Evolutionary conservation across 53 echinoderm and acorn worm genomes (phyloP), one percentile per base, ranked within the genome.

Genomic region (Zoroaster sp.): DNA sequence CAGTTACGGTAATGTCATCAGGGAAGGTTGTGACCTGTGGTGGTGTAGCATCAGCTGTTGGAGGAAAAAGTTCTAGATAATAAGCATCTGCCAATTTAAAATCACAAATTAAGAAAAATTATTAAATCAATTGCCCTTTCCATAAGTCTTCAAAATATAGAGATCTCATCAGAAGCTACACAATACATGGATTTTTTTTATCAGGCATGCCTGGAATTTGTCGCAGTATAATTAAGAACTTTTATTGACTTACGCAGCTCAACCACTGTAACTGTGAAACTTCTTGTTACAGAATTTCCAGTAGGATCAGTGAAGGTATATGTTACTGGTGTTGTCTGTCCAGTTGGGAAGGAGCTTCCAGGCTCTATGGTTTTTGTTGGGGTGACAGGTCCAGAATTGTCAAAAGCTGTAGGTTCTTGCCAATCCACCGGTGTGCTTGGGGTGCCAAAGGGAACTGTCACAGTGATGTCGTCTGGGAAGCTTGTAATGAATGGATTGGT

Each of bases 261-360:
- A 35, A 73, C 40, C 18, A 73, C 73, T n/a, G 38, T 78, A 2
- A 94, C 88, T 25, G 67, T 44, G 67, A 94, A 94, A n/a, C 30
- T 63, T 43, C 88, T 83, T 13, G 46, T 75, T 20, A 75, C 74
- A 39, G 91, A 70, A 68, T 96, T 94, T 25, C 88, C 92, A 41
- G 92, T 75, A 41, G 88, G 68, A 74, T 96, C 96, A 17, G 69
- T 88, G 40, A 92, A 93, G 28, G 86, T 88, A 71, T 92, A 92
- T 17, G 88, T 73, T 25, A 96, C 92, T 4, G 82, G 30, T 2
- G 78, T 83, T 10, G 74, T 20, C 4, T 35, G 35, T 13, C 94
- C 96, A 14, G 88, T 87, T 8, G 55, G 47, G 71, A 96, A 94
- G 25, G 11, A 31, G 42, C 76, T 75, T 45, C 76, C 76, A 32